Base-by-base conservation (phyloP, 2,888 invertebrate genomes). In the Alviniconcha strummeri region DNA sequence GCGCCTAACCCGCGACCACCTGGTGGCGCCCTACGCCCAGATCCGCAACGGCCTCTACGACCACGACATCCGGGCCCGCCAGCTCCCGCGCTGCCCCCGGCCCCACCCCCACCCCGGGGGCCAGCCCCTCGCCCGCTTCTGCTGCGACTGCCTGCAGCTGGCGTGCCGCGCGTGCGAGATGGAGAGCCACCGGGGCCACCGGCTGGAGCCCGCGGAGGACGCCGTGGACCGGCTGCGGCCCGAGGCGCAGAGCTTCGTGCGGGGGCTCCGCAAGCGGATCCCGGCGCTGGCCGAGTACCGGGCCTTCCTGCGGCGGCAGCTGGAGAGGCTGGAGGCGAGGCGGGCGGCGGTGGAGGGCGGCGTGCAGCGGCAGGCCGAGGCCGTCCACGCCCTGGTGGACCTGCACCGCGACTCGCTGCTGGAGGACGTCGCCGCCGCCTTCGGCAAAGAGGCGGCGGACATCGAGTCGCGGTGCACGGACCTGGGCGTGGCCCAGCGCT, bases 1-100 rank as follows among this genome's bases (percentile, higher is more conserved):
- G 55, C 91, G 92, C 83, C 86, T 93, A 74, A 92, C 92, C 5
- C 86, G 93, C 57, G 81, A 83, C 77, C 93, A 93, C 86, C 86
- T 88, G 81, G 88, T 92, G 55, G 89, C 89, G 52, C 88, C 90
- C 5, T 90, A 90, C 80, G 77, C 83, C 56, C 90, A 91, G 82
- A 89, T 92, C 56, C 85, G 87, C 77, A 88, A 89, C 60, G 91
- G 92, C 7, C 84, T 90, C 3, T 91, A 90, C 81, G 92, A 92
- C 83, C 87, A 86, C 11, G 91, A 91, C 75, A 90, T 92, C 60
- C 85, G 92, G 52, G 84, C 85, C n/a, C 77, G 87, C 78, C 90
- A 91, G 83, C 77, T 56, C 0, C 85, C 89, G 15, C 75, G 77
- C 17, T 92, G 92, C 84, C 54, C 64, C 8, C 15, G 75, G 9